Base-by-base conservation (phyloP, 2,113 vertebrate genomes). In the Zosterops lateralis region DNA sequence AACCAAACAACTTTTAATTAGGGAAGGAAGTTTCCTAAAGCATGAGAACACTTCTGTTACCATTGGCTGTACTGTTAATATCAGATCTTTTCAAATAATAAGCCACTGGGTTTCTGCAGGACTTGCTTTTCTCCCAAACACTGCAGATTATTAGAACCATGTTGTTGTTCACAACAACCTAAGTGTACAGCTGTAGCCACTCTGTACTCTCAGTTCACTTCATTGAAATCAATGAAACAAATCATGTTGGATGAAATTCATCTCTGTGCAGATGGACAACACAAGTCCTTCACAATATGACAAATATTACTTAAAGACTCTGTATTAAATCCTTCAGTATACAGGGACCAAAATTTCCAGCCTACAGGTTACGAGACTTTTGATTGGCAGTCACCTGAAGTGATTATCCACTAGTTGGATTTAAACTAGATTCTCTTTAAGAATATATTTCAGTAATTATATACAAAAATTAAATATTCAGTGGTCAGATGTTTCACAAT, bases 1-100 rank as follows among this genome's bases (percentile, higher is more conserved):
- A 94, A 58, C 50, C 74, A 70, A 92, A 65, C 31, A 74, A 84
- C 70, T 82, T 90, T 87, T 84, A 89, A 94, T 93, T 62, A 87
- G 77, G 45, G 62, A 68, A 57, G 51, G 29, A 84, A 75, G 50
- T 65, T 90, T 93, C 84, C 75, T 72, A 76, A 84, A 91, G 54
- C 58, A 53, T 32, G 20, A 89, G 34, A 72, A 92, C 32, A 31
- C 15, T 89, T 71, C n/a, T 34, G 70, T 72, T 89, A 86, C 81
- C 40, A 61, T 42, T 66, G 31, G 44, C 15, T 90, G 21, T 67
- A 48, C 40, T 81, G 56, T 74, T 87, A 89, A 75, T 79, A 91
- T 57, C 36, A 72, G 44, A 64, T 67, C 14, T 82, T 87, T 87
- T 79, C 45, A 92, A 79, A 71, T 68, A 75, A 78, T 57, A 70